Base-by-base conservation (phyloP, 2,797 vertebrate genomes). In the Falco peregrinus region DNA sequence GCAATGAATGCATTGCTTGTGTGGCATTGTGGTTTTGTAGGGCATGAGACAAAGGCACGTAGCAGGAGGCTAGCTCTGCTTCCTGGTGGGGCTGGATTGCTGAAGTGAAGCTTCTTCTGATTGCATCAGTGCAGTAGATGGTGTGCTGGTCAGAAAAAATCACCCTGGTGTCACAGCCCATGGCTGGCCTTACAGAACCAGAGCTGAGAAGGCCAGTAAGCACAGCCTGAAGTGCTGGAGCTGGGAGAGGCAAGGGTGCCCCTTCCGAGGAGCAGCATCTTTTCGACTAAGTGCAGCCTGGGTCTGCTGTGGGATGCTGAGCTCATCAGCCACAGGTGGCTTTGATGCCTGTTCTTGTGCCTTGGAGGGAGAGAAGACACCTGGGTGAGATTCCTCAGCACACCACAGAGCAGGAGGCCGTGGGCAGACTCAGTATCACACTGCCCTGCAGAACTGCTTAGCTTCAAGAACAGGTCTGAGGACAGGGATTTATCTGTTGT, bases 11-110 rank as follows among this genome's bases (percentile, higher is more conserved):
- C 9, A 4, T 21, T 1, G 3, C 4, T 39, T 11, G 43, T 39
- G 79, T 43, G 79, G 39, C 28, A 11, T 3, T 39, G 45, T 14
- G n/a, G 9, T 6, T 28, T 29, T 51, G 65, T 28, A 8, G 5
- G 3, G 7, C 9, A 20, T 2, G 9, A 43, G 33, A 64, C 82
- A 59, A 37, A 73, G 54, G 53, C 67, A 51, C 0, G 0, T 0
- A 47, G 67, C 26, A 71, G 59, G 33, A 20, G 65, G 20, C 19
- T 37, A n/a, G 4, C 17, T 9, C 50, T 89, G 45, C 51, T 56
- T 76, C 50, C 69, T 24, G 1, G 1, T 8, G 25, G 33, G 54
- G 17, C 2, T n/a, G 47, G 31, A 4, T 10, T 65, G 53, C 53
- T 35, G 45, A 51, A 50, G 17, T 22, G n/a, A 19, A 12, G 43